These are phyloP conservation scores for Ethmia dodecea DNA, from an alignment of 2,888 invertebrate genomes.

Conservation along the genomic window DNA sequence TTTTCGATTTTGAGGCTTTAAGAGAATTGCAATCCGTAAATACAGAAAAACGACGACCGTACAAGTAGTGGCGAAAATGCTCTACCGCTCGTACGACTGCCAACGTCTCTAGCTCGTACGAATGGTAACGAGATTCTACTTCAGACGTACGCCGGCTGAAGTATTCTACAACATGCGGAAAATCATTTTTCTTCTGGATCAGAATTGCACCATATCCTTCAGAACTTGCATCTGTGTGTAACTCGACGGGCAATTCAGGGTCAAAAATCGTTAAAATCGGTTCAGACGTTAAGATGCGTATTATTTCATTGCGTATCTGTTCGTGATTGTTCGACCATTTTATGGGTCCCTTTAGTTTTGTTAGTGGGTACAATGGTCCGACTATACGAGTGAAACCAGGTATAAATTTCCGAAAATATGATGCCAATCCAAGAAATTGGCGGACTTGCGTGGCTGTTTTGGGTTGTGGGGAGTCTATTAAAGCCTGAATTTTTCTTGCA, in stretches of 20 bases:
- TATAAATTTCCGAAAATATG: slow-evolving; percentile 1
- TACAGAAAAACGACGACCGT: background rate
- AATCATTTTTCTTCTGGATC: background rate
- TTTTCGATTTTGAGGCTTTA: background rate
- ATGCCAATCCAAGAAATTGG: background rate
- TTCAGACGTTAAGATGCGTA: background rate
- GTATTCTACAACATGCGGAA: background rate
- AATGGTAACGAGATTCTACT: background rate
- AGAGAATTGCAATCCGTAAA: background rate
- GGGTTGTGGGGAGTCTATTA: background rate
- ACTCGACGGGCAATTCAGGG: background rate
- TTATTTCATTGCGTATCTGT: background rate
- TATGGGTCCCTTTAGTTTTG: background rate
- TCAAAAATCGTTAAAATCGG: background rate
- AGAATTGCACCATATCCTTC: background rate
- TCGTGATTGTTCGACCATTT: background rate
- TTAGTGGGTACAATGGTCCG: background rate
- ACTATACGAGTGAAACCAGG: background rate
- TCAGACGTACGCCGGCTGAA: background rate
- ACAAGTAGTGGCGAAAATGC: background rate
- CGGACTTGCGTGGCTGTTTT: background rate
- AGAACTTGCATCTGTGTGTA: background rate
- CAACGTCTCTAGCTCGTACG: background rate
- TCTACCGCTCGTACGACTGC: background rate
- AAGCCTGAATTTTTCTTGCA: slow-evolving; percentile 1